These are phyloP conservation scores for Chaetophractus vellerosus DNA, from an alignment of 2,797 vertebrate genomes.

Conservation along the genomic window DNA sequence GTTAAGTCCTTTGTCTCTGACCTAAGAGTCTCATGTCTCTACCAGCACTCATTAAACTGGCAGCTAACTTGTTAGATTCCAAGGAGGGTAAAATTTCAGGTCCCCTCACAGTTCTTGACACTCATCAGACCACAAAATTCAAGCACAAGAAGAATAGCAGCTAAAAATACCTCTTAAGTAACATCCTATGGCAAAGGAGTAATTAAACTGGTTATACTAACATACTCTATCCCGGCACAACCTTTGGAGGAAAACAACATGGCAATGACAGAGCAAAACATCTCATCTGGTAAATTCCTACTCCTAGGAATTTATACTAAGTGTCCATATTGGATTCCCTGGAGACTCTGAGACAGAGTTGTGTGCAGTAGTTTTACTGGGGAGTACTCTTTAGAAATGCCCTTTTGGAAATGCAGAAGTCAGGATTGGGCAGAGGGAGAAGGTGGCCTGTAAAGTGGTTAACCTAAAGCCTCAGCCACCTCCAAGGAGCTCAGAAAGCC, in stretches of 20 bases:
- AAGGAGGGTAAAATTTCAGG: neutral
- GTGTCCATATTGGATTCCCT: neutral
- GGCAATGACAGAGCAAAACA: neutral
- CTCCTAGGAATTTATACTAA: neutral
- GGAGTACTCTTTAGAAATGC: neutral
- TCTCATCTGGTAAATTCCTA: neutral
- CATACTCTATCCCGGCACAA: neutral
- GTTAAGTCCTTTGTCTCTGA: neutral
- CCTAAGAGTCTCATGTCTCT: neutral
- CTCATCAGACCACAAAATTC: neutral
- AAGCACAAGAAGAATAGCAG: neutral
- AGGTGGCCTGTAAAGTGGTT: neutral
- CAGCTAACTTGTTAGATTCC: neutral
- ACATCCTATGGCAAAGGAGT: neutral
- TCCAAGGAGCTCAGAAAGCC: neutral
- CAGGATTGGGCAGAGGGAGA: neutral
- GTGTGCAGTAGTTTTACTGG: neutral
- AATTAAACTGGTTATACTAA: neutral
- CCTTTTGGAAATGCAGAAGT: neutral
- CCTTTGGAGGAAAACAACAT: neutral
- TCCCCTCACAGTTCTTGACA: neutral
- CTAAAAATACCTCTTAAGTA: neutral
- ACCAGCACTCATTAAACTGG: neutral
- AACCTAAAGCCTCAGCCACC: neutral
- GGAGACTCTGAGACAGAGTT: neutral